phyloP scores from a whole-genome alignment of 2,888 invertebrate genomes.

The Scaptomyza cyrtandrae region DNA sequence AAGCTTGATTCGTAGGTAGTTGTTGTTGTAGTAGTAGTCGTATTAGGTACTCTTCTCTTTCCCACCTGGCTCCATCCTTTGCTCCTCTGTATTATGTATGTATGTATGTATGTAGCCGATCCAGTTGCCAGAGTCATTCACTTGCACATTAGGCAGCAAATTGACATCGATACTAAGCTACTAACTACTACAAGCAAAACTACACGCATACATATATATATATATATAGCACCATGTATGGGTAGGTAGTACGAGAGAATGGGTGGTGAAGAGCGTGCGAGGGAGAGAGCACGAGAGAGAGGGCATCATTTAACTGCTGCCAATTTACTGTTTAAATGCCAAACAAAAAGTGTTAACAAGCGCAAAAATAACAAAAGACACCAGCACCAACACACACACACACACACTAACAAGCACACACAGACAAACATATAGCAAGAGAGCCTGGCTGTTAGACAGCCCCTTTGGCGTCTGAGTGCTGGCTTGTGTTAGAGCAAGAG shows the following conservation, averaged over 20 bases:
- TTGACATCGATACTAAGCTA: constrained; percentile 73
- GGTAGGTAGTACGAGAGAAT: not conserved
- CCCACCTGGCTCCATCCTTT: constrained; percentile 12
- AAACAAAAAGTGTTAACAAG: constrained; percentile 81
- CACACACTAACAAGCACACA: not conserved
- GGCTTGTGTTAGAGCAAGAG: constrained; percentile 39
- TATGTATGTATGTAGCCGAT: constrained; percentile 25
- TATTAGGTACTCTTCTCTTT: not conserved
- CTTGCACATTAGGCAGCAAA: constrained; percentile 80
- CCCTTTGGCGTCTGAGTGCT: constrained; percentile 5
- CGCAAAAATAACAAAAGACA: constrained; percentile 73
- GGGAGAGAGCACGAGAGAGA: constrained; percentile 35
- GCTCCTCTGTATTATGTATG: constrained; percentile 20
- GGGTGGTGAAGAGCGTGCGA: constrained; percentile 14
- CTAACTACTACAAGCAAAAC: constrained; percentile 17
- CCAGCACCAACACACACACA: constrained; percentile 36
- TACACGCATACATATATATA: not conserved
- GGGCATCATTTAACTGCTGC: constrained; percentile 82
- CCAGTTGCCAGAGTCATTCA: constrained; percentile 65
- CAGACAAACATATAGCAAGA: constrained; percentile 8
- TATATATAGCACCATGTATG: not conserved
- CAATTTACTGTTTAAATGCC: constrained; percentile 84
- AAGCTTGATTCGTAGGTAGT: constrained; percentile 7
- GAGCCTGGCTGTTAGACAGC: constrained; percentile 14
- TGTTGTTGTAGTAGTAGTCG: not conserved